Evolutionary conservation across 1,140 invertebrate genomes (phyloP), one percentile per base, ranked within the genome.

Genomic region (Delia radicum): DNA sequence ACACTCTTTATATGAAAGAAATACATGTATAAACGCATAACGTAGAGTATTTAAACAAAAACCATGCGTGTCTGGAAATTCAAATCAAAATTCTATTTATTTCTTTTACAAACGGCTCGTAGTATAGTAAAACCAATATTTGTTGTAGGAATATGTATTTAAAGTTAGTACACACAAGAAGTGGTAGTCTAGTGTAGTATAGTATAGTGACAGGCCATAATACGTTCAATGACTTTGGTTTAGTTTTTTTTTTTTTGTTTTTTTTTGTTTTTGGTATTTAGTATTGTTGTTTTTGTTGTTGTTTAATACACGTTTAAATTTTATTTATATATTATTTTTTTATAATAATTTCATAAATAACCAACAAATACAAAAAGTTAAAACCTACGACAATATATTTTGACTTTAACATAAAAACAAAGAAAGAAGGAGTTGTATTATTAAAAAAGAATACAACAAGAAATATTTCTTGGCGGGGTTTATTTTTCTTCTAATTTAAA

Each of bases 331-430:
- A 55, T 18, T 18, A 55, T 37, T 33, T 69, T 33, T 69, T 69
- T 69, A 37, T 69, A 69, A 33, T 69, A 33, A 69, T 69, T 37
- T 69, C 65, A 69, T 69, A 69, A 69, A 69, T 69, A 69, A 33
- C 18, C 48, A 55, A 55, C 46, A 55, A 55, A 15, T 21, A 55
- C 48, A 55, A 55, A 21, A 8, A 55, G 5, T 1, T 21, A 33
- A 33, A 69, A 69, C 65, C 65, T 69, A 69, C 65, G 65, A 69
- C 65, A 69, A 69, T 69, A 69, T 69, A 21, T 73, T 73, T 61
- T 42, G 37, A 10, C 37, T 42, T 42, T 42, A 42, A 15, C 12
- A 42, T 42, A 42, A 37, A 37, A 42, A 42, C 37, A 3, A 42
- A 42, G 37, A 42, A 42, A 42, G 37, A 42, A 42, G n/a, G 37